A percentile compares a stretch with the other conserved stretches of the same genome.
phyloP scores from a whole-genome alignment of 2,888 invertebrate genomes.

The Perizoma affinitatum region DNA sequence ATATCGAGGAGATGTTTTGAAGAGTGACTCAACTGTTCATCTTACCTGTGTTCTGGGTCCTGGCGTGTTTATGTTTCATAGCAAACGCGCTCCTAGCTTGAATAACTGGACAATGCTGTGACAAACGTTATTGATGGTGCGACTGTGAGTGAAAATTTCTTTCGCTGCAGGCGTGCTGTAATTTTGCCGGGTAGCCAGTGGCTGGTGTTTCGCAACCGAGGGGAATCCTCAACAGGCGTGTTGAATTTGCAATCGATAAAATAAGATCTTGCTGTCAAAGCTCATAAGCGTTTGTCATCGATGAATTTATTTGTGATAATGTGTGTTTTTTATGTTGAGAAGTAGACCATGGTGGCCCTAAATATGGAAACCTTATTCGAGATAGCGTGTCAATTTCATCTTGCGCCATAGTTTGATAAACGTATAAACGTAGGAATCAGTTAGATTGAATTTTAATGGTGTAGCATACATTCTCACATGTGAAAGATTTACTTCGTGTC shows the following conservation, averaged over 20 bases:
- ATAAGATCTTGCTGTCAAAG: constrained; percentile 1
- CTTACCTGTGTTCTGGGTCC: constrained; percentile 2
- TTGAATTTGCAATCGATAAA: constrained; percentile 6
- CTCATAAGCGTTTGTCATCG: too few relatives aligned
- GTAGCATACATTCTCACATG: too few relatives aligned
- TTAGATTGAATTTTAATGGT: too few relatives aligned
- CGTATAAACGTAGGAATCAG: too few relatives aligned
- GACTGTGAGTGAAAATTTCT: constrained; percentile 39
- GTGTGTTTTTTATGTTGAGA: too few relatives aligned
- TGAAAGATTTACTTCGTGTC: too few relatives aligned
- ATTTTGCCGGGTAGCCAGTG: constrained; percentile 35
- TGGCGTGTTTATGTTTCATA: constrained; percentile 37
- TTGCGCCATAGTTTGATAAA: too few relatives aligned
- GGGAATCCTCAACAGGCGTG: constrained; percentile 1
- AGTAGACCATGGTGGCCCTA: too few relatives aligned
- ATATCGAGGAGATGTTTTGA: too few relatives aligned
- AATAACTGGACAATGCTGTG: constrained; percentile 41
- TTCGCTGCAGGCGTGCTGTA: constrained; percentile 35
- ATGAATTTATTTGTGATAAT: too few relatives aligned
- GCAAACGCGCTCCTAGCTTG: constrained; percentile 34
- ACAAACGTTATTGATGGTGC: constrained; percentile 41
- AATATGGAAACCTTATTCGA: too few relatives aligned
- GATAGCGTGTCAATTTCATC: too few relatives aligned
- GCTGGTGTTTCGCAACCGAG: constrained; percentile 15
- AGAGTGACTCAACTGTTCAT: constrained; percentile 5